Evolutionary conservation across 2,113 vertebrate species (phyloP).

Genomic region (Patagioenas fasciata): DNA sequence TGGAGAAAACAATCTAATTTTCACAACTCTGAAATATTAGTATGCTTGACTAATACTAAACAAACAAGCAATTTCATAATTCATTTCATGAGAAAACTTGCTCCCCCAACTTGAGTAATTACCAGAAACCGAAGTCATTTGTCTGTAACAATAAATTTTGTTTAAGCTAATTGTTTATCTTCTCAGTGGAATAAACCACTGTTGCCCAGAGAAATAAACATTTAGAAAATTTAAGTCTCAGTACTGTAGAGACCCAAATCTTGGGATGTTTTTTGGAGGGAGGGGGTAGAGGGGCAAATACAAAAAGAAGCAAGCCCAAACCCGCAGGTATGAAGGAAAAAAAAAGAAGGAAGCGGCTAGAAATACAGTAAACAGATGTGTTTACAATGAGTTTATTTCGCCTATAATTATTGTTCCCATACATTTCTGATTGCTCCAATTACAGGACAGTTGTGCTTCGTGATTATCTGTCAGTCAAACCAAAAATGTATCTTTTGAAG

Average conservation of each 20-base stretch:
- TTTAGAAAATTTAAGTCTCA: no score
- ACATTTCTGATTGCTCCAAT: background rate
- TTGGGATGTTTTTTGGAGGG: background rate
- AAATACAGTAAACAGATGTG: background rate
- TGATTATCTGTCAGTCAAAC: background rate
- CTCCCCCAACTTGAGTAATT: background rate
- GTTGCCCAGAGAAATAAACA: background rate
- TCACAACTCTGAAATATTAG: background rate
- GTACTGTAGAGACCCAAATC: no score
- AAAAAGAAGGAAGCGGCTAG: background rate
- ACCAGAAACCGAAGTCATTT: background rate
- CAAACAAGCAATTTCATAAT: background rate
- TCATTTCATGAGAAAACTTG: conserved; percentile 7
- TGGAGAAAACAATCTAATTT: background rate
- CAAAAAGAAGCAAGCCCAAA: background rate
- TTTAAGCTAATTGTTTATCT: background rate
- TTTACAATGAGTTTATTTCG: background rate
- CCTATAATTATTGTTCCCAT: background rate
- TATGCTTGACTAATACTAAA: background rate
- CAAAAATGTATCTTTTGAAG: background rate
- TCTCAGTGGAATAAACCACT: background rate
- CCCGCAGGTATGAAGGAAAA: background rate
- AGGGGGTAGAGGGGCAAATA: background rate
- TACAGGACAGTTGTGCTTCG: background rate
- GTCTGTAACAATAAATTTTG: background rate